phyloP scores from a whole-genome alignment of 1,140 invertebrate genomes.

The Diuraphis noxia region DNA sequence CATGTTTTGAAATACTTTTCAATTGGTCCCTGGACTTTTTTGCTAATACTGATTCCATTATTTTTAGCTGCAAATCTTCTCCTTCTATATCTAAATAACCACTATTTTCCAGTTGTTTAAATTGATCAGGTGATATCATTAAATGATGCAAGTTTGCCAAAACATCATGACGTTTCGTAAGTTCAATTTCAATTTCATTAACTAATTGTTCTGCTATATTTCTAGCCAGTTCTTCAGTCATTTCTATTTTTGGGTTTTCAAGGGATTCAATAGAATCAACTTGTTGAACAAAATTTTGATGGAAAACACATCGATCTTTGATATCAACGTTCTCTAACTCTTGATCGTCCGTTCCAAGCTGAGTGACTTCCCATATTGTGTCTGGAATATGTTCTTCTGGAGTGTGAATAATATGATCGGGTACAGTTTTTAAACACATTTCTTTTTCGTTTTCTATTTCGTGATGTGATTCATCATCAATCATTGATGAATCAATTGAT shows the following conservation, averaged over 20 bases:
- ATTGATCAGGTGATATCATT: constrained; percentile 56
- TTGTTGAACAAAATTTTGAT: constrained; percentile 58
- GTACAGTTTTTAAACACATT: constrained; percentile 56
- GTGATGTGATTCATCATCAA: constrained; percentile 18
- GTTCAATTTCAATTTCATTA: constrained; percentile 53
- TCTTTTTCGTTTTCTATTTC: constrained; percentile 61
- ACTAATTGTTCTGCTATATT: constrained; percentile 52
- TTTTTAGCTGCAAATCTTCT: constrained; percentile 34
- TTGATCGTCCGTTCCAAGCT: constrained; percentile 62
- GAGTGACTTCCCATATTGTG: constrained; percentile 69
- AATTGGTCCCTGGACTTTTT: constrained; percentile 62
- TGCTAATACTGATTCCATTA: constrained; percentile 63
- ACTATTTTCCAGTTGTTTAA: constrained; percentile 61
- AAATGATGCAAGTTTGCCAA: constrained; percentile 48
- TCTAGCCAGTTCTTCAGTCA: constrained; percentile 60
- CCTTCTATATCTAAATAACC: constrained; percentile 45
- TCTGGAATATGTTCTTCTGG: constrained; percentile 66
- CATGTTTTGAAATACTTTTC: constrained; percentile 61
- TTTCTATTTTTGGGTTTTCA: constrained; percentile 32
- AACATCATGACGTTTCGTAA: constrained; percentile 51
- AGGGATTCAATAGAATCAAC: constrained; percentile 57
- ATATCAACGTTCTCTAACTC: constrained; percentile 58
- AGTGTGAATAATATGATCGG: constrained; percentile 59
- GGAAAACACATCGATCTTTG: constrained; percentile 57
- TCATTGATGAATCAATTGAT: constrained; percentile 55